Evolutionary conservation across 2,797 vertebrate genomes (phyloP), one percentile per base, ranked within the genome.

Genomic region (Hoplostethus atlanticus): DNA sequence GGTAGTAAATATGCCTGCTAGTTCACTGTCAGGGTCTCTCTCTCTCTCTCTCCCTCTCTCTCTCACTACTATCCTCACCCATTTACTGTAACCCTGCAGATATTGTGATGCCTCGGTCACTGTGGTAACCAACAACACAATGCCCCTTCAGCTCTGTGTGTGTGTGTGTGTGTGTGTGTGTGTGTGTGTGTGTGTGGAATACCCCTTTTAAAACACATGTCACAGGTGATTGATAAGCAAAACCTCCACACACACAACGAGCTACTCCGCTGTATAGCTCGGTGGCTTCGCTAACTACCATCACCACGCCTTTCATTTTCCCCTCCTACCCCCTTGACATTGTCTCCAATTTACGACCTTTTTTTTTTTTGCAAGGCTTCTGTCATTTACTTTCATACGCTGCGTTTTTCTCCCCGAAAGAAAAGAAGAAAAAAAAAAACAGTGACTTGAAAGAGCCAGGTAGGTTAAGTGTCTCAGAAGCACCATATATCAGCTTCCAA

Each of bases 401-500:
- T 6, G 63, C 56, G 57, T 46, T 72, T 75, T 73, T 21, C 51
- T 68, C 47, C 30, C 15, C 67, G 73, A 80, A 70, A 84, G 64
- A 65, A 21, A 79, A 84, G 21, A 21, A 21, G 21, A 21, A 21
- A 21, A 84, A 21, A 21, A 84, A 89, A 90, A 89, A 84, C 80
- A 85, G 36, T 34, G 76, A 88, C 84, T 77, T 89, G 73, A 90
- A 92, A 89, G 86, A 84, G 83, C 59, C 12, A 6, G 47, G 2
- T 58, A 84, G 75, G 77, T 74, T 79, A 83, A 69, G 59, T 79
- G 40, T 54, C 11, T 67, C 71, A 72, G 70, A 75, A 75, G 69
- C 73, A 25, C 81, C 81, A 59, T 84, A 85, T 85, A 87, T 88
- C 89, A 84, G 51, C 61, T 72, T 77, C 73, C 74, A 79, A 57